Evolutionary conservation across 2,113 vertebrate genomes (phyloP).

Genomic region (Pedionomus torquatus): DNA sequence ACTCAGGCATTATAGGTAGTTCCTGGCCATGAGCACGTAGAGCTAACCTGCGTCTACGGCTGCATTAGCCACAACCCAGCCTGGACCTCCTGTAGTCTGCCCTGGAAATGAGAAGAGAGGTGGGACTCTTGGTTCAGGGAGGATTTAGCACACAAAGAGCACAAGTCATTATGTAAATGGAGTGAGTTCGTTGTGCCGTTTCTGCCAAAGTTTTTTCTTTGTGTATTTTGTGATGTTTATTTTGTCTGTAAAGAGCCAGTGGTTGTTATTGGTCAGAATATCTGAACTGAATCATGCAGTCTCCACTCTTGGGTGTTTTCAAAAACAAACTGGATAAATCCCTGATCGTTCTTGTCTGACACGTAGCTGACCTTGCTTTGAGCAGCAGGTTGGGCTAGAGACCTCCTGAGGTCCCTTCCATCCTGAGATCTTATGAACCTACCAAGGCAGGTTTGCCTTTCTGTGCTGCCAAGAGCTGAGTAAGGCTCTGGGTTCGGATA

Average conservation of each 20-base stretch:
- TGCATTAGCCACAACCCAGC: not conserved
- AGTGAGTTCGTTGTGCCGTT: not conserved
- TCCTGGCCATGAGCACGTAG: not conserved
- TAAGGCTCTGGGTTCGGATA: not conserved
- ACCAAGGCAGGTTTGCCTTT: not conserved
- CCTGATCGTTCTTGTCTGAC: not conserved
- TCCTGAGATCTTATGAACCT: not conserved
- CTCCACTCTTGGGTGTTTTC: not conserved
- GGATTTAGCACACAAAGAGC: not conserved
- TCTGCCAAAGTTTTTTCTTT: not conserved
- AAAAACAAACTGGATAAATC: not conserved
- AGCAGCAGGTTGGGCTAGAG: not conserved
- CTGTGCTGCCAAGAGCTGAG: not conserved
- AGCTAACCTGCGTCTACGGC: not conserved
- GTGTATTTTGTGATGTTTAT: not conserved
- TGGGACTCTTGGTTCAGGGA: not conserved
- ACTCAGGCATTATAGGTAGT: not conserved
- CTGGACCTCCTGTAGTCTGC: not conserved
- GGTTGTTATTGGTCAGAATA: not conserved
- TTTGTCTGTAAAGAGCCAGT: not conserved
- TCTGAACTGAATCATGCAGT: fast-evolving
- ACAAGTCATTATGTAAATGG: not conserved
- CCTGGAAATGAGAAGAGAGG: not conserved
- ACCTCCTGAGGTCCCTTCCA: not conserved
- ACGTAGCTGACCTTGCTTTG: not conserved